phyloP scores from a whole-genome alignment of 1,140 invertebrate species.

The Batillaria attramentaria region DNA sequence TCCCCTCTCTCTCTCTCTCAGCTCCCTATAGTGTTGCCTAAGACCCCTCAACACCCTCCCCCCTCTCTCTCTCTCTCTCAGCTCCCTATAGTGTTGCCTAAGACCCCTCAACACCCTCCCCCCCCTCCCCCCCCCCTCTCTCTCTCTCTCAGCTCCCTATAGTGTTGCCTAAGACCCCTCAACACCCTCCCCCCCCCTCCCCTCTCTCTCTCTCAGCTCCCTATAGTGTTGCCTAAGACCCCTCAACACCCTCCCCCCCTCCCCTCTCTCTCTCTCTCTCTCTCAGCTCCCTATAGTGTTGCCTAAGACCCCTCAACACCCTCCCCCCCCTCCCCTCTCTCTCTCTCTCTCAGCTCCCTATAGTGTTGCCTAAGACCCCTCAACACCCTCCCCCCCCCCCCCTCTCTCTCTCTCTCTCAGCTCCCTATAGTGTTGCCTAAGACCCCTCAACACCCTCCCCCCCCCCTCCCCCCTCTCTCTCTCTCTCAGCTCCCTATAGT shows the following conservation, averaged over 20 bases:
- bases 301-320: neutral
- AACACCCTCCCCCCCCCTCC: neutral
- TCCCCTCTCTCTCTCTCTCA: neutral
- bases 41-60: neutral
- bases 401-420: constrained; percentile 12
- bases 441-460: no score
- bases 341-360: neutral
- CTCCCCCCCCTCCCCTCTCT: neutral
- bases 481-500: no score
- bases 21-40: neutral
- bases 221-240: no score
- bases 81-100: no score
- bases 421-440: no score
- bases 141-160: neutral
- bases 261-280: neutral
- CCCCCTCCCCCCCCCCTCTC: neutral
- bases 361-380: no score
- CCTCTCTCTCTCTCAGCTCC: constrained; percentile 1
- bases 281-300: no score
- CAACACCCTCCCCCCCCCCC: neutral
- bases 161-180: no score
- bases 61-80: neutral
- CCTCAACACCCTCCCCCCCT: no score
- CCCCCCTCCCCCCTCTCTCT: no score
- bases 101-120: neutral